Conservation (phyloP, 2,797 vertebrate species). For the Rhinogobio ventralis region DNA sequence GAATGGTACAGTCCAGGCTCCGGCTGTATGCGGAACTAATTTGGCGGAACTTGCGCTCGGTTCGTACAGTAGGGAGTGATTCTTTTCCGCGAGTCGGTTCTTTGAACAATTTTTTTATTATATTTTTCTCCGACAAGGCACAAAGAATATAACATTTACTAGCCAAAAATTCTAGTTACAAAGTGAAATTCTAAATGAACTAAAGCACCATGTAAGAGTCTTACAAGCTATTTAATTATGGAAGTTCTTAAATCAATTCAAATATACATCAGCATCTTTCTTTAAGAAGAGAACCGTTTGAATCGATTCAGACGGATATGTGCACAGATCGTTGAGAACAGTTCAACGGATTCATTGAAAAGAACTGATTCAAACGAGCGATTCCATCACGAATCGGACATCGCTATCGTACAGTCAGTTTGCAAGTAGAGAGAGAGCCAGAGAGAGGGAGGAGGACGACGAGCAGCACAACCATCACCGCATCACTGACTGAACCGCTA, state of each 20-base stretch:
- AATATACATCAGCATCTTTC: background rate
- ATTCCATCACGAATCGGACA: background rate
- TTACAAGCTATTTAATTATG: background rate
- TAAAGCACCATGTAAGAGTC: background rate
- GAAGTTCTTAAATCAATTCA: background rate
- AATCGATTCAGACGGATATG: background rate
- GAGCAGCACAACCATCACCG: background rate
- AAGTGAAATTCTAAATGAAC: background rate
- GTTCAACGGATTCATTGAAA: constrained; percentile 8
- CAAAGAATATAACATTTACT: background rate
- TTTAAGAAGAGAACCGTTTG: background rate
- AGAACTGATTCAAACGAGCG: background rate
- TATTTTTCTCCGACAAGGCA: background rate
- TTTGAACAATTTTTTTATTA: background rate
- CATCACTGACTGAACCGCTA: constrained; percentile 36
- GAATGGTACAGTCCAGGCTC: constrained; percentile 64
- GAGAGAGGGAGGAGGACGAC: background rate
- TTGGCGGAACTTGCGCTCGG: constrained; percentile 71
- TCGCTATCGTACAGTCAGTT: constrained; percentile 37
- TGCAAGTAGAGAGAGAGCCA: background rate
- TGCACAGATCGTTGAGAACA: background rate
- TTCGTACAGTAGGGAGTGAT: constrained; percentile 11
- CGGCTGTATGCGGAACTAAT: constrained; percentile 60
- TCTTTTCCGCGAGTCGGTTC: constrained; percentile 12
- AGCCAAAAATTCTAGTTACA: background rate